phyloP scores from a whole-genome alignment of 2,888 invertebrate genomes.

The Ectropis crepuscularia region DNA sequence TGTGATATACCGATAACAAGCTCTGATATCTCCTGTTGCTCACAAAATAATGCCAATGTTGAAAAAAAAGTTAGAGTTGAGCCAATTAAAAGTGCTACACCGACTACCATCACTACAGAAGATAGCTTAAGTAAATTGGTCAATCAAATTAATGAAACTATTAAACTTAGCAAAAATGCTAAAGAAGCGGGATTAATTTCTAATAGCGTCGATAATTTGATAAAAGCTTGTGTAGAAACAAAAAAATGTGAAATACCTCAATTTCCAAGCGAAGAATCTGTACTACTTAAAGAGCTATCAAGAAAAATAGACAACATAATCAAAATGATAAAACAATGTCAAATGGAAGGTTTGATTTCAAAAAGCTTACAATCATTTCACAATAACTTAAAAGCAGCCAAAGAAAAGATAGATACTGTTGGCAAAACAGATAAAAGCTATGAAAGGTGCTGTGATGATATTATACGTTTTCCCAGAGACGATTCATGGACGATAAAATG shows the following conservation, averaged over 20 bases:
- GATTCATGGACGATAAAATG: conserved; percentile 17
- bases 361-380: conserved; percentile 49
- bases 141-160: conserved; percentile 47
- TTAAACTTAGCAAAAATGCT: conserved; percentile 47
- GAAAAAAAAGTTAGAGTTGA: conserved; percentile 44
- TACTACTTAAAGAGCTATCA: conserved; percentile 41
- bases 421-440: neutral
- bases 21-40: conserved; percentile 37
- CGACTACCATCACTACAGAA: conserved; percentile 8
- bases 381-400: conserved; percentile 45
- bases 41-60: conserved; percentile 40
- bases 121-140: conserved; percentile 39
- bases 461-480: conserved; percentile 17
- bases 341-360: conserved; percentile 43
- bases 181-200: conserved; percentile 48
- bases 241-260: conserved; percentile 39
- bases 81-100: conserved; percentile 30
- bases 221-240: conserved; percentile 52
- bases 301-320: conserved; percentile 49
- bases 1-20: neutral
- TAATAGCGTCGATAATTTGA: conserved; percentile 49
- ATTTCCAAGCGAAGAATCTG: conserved; percentile 15
- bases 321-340: conserved; percentile 46
- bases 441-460: conserved; percentile 7
- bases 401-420: conserved; percentile 40